Percentiles rank a stretch among this genome's conserved stretches.
Conservation (phyloP, 2,797 vertebrate species). For the Alauda arvensis region DNA sequence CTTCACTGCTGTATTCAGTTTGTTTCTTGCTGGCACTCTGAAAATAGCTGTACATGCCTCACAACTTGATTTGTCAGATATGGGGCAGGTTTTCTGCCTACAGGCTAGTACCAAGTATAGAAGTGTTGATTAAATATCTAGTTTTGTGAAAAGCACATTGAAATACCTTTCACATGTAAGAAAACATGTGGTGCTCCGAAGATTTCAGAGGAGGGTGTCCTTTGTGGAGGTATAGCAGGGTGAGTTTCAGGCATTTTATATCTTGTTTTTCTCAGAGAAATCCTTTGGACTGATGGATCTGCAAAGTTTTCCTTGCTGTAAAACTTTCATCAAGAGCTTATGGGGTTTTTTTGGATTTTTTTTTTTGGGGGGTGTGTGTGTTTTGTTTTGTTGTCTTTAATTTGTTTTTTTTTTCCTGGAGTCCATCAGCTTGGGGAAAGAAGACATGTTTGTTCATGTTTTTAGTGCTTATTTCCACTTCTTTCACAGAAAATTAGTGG, state of each 20-base stretch:
- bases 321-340: not conserved
- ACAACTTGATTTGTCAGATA: not conserved
- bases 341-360: fast-evolving
- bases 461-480: not conserved
- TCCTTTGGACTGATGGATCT: not conserved
- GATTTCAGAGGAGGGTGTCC: not conserved
- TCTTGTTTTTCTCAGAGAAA: not conserved
- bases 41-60: not conserved
- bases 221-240: not conserved
- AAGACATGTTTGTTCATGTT: not conserved
- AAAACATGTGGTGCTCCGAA: not conserved
- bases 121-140: not conserved
- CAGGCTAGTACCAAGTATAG: not conserved
- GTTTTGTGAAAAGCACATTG: not conserved
- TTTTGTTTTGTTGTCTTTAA: not conserved
- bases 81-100: not conserved
- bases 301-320: not conserved
- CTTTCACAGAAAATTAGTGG: not conserved
- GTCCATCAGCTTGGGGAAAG: not conserved
- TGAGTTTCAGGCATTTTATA: not conserved
- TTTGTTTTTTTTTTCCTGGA: not conserved
- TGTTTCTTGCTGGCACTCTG: not conserved
- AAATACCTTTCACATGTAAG: not conserved
- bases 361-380: no score
- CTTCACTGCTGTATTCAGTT: not conserved